Conservation (phyloP, 2,888 invertebrate genomes). For the Diarsia dahlii region DNA sequence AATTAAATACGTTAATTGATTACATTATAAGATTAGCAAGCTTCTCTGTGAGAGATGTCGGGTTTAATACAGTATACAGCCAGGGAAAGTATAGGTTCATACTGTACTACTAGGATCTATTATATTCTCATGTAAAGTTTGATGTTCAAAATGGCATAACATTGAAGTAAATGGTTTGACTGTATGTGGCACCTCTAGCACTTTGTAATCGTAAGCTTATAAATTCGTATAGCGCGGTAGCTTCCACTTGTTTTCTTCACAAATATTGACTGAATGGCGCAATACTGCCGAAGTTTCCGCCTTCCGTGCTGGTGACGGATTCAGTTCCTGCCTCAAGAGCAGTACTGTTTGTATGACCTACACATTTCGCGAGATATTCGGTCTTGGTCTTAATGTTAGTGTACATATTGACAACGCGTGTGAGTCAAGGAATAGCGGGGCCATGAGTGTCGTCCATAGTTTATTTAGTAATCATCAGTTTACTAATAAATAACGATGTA, state of each 20-base stretch:
- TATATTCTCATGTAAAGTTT: not conserved
- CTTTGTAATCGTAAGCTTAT: too few relatives aligned
- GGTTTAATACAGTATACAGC: too few relatives aligned
- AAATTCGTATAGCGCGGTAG: not conserved
- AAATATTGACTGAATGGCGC: conserved; percentile 22
- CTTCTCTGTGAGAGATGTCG: not conserved
- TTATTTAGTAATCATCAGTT: conserved; percentile 37
- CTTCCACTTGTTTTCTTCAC: conserved; percentile 12
- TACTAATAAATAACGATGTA: conserved; percentile 31
- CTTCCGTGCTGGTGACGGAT: conserved; percentile 16
- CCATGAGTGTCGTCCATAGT: conserved; percentile 24
- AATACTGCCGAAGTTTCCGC: conserved; percentile 31
- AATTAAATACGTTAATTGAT: not conserved
- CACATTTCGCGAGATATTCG: conserved; percentile 23
- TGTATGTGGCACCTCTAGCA: not conserved
- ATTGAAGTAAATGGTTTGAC: not conserved
- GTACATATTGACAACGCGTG: conserved; percentile 4
- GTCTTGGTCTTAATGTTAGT: conserved; percentile 20
- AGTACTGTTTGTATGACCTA: conserved; percentile 16
- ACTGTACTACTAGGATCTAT: not conserved
- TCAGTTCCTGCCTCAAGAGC: conserved; percentile 19
- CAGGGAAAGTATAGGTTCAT: too few relatives aligned
- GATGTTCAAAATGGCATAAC: not conserved
- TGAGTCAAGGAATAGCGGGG: conserved; percentile 29
- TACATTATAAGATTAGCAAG: not conserved